Percentiles rank a stretch among this genome's conserved stretches.
phyloP scores from a whole-genome alignment of 2,113 vertebrate species.

The Triplophysa tibetana region DNA sequence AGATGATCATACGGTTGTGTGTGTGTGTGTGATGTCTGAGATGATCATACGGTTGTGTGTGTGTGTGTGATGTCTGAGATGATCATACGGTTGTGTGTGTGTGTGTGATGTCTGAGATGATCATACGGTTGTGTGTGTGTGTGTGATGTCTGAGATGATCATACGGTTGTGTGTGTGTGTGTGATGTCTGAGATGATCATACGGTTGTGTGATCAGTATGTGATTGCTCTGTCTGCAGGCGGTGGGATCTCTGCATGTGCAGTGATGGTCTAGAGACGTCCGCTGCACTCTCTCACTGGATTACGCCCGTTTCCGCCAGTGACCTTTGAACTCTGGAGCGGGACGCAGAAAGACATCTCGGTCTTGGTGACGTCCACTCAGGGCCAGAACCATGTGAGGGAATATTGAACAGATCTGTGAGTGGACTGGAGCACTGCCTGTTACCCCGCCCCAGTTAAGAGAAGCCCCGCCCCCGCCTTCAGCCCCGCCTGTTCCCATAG shows the following conservation, averaged over 20 bases:
- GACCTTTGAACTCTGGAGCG: conserved; percentile 33
- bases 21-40: too few relatives aligned
- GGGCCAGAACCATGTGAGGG: conserved; percentile 79
- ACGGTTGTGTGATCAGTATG: neutral
- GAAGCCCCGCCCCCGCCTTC: conserved; percentile 39
- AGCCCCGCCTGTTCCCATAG: conserved; percentile 51
- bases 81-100: too few relatives aligned
- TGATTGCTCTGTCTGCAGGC: neutral
- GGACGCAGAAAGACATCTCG: conserved; percentile 3
- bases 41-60: too few relatives aligned
- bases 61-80: too few relatives aligned
- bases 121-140: too few relatives aligned
- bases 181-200: too few relatives aligned
- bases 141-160: too few relatives aligned
- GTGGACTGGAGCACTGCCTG: conserved; percentile 71
- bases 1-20: too few relatives aligned
- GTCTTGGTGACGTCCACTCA: conserved; percentile 36
- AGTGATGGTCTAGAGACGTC: neutral
- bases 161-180: too few relatives aligned
- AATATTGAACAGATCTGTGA: conserved; percentile 55
- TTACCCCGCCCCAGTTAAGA: conserved; percentile 18
- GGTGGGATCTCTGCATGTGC: neutral
- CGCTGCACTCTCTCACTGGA: neutral
- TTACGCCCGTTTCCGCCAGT: neutral
- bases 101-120: too few relatives aligned